Conservation (phyloP, 2,797 vertebrate species). For the Liparis tanakae region DNA sequence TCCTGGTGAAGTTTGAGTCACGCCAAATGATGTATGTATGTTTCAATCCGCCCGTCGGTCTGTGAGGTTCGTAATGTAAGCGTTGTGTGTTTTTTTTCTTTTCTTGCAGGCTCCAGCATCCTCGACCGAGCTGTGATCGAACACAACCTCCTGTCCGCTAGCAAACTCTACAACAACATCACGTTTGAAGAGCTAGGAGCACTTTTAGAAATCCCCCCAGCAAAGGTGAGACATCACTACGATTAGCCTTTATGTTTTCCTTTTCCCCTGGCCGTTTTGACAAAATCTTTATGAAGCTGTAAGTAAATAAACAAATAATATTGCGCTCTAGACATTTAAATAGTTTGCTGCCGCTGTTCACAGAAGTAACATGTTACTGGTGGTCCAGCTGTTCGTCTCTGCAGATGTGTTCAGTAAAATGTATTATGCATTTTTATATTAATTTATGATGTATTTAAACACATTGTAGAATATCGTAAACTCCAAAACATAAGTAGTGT, state of each 20-base stretch:
- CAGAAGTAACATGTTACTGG: neutral
- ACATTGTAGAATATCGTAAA: neutral
- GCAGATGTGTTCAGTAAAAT: neutral
- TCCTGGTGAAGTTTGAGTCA: neutral
- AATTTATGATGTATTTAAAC: too few species aligned
- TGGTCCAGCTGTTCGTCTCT: neutral
- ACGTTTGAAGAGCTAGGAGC: slow-evolving; percentile 98
- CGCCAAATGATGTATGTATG: neutral
- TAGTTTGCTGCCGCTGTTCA: neutral
- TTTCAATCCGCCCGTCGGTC: neutral
- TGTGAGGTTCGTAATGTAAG: neutral
- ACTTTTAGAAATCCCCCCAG: slow-evolving; percentile 96
- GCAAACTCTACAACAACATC: slow-evolving; percentile 99
- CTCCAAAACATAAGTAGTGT: neutral
- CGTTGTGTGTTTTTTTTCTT: neutral
- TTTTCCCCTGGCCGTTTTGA: neutral
- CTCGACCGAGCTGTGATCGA: slow-evolving; percentile 98
- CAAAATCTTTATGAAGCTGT: neutral
- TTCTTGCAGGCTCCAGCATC: slow-evolving; percentile 92
- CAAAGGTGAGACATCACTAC: slow-evolving; percentile 85
- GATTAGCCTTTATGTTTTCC: neutral
- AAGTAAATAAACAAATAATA: neutral
- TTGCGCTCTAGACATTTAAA: neutral
- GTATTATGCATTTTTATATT: too few species aligned
- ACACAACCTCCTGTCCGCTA: slow-evolving; percentile 97